Evolutionary conservation across 2,888 invertebrate genomes (phyloP).

Genomic region (Hemicrepidius hirtus): DNA sequence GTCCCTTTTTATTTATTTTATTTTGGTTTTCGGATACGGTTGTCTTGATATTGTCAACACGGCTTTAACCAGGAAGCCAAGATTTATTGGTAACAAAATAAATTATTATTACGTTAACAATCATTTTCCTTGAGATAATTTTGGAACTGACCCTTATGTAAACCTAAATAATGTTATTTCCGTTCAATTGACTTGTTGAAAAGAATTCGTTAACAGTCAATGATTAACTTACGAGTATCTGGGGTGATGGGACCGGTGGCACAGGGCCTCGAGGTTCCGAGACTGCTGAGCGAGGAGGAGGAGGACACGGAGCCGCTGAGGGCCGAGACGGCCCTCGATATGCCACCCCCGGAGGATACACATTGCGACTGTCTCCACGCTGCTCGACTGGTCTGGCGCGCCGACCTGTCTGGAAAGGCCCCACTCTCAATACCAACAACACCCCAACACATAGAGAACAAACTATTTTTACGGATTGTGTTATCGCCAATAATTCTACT

Average conservation of each 20-base stretch:
- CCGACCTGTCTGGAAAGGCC: constrained; percentile 88
- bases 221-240: constrained; percentile 77
- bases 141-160: no score
- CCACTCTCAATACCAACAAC: constrained; percentile 73
- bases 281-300: constrained; percentile 80
- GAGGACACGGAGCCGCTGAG: constrained; percentile 85
- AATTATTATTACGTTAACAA: no score
- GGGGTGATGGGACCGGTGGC: constrained; percentile 81
- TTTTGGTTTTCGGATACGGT: no score
- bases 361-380: constrained; percentile 91
- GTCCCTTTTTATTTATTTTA: no score
- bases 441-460: constrained; percentile 66
- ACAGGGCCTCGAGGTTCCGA: constrained; percentile 77
- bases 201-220: background rate
- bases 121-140: no score
- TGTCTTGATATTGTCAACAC: no score
- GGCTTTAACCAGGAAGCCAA: no score
- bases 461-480: constrained; percentile 34
- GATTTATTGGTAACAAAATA: no score
- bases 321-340: constrained; percentile 82
- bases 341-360: constrained; percentile 82
- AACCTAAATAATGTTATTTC: no score
- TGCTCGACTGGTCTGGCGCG: constrained; percentile 90
- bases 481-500: constrained; percentile 31
- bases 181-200: no score